Evolutionary conservation across 2,113 vertebrate species (phyloP).

Genomic region (Dasypus novemcinctus): DNA sequence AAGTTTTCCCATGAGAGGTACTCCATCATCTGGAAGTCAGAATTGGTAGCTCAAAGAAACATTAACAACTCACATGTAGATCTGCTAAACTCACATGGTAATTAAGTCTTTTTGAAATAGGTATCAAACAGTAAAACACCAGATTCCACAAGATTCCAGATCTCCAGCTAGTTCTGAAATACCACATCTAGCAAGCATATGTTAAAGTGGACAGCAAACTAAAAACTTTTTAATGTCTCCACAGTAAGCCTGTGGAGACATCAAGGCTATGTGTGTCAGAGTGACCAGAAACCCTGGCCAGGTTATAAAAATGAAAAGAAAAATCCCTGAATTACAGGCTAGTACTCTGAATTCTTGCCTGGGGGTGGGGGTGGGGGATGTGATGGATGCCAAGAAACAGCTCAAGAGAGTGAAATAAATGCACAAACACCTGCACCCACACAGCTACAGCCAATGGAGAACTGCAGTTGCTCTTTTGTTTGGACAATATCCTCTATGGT

Average conservation of each 20-base stretch:
- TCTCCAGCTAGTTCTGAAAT: neutral
- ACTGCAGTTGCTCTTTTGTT: neutral
- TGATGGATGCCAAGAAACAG: neutral
- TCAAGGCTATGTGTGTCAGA: neutral
- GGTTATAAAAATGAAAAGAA: too few relatives aligned
- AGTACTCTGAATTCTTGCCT: neutral
- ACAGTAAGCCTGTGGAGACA: neutral
- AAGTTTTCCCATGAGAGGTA: neutral
- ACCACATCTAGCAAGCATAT: neutral
- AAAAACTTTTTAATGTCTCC: neutral
- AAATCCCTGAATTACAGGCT: neutral
- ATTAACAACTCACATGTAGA: neutral
- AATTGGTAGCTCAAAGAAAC: neutral
- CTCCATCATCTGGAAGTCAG: neutral
- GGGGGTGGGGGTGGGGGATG: neutral
- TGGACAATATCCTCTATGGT: neutral
- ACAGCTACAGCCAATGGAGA: neutral
- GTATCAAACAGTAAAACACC: neutral
- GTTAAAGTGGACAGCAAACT: neutral
- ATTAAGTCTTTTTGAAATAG: neutral
- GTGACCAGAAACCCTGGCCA: neutral
- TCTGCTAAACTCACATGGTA: neutral
- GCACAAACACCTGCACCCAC: neutral
- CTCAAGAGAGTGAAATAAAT: neutral
- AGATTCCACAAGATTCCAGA: neutral